Conservation (phyloP, 64 coral and sea anemone genomes). For the Stichodactyla helianthus region DNA sequence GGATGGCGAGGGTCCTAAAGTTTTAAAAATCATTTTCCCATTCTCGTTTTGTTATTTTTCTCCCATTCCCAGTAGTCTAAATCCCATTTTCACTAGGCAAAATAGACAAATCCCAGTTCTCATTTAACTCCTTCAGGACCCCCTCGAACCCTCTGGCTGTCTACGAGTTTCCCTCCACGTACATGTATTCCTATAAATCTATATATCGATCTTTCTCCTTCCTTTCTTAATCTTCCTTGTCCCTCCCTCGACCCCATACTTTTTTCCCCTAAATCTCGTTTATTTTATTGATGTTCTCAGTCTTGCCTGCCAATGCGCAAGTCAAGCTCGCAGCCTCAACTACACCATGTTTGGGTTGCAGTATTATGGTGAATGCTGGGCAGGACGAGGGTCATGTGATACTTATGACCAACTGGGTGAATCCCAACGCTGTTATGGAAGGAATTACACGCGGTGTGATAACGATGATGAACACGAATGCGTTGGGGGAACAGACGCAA, state of each 20-base stretch:
- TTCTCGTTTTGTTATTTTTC: too few species aligned
- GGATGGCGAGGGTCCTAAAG: too few species aligned
- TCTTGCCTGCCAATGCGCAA: slow-evolving; percentile 48
- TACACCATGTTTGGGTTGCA: slow-evolving; percentile 58
- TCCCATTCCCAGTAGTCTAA: too few species aligned
- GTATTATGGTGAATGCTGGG: slow-evolving; percentile 64
- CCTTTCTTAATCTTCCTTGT: not conserved
- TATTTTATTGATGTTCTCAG: not conserved
- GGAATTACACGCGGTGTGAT: slow-evolving; percentile 25
- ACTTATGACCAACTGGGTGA: slow-evolving; percentile 30
- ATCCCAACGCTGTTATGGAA: slow-evolving; percentile 18
- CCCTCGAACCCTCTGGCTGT: not conserved
- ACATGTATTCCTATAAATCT: too few species aligned
- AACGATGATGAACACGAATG: slow-evolving; percentile 27
- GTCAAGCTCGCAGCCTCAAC: slow-evolving; percentile 13
- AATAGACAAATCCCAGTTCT: too few species aligned
- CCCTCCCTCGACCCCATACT: too few species aligned
- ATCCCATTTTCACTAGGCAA: too few species aligned
- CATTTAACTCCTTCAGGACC: not conserved
- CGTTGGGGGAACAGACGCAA: slow-evolving; percentile 31
- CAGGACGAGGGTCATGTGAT: slow-evolving; percentile 46
- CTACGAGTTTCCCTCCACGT: not conserved
- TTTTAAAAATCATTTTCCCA: too few species aligned
- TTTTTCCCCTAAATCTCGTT: not conserved
- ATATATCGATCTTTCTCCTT: not conserved